phyloP scores from a whole-genome alignment of 1,140 invertebrate genomes.

The Pygmarrhopalites habei region DNA sequence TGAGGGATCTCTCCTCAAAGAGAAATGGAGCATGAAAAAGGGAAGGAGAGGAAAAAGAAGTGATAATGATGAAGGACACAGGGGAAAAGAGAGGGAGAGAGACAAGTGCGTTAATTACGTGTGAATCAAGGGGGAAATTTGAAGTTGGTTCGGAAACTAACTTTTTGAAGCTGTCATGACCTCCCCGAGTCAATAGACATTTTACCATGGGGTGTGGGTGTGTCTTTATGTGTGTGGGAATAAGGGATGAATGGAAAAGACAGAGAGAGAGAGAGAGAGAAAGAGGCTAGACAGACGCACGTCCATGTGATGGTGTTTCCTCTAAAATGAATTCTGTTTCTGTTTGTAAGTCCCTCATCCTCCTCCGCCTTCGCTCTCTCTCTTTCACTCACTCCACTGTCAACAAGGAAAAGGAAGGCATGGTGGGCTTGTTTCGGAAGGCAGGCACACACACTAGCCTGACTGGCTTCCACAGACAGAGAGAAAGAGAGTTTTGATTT shows the following conservation, averaged over 20 bases:
- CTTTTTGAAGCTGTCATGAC: neutral
- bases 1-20: too few relatives aligned
- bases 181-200: neutral
- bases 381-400: too few relatives aligned
- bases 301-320: too few relatives aligned
- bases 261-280: neutral
- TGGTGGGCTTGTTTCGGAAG: too few relatives aligned
- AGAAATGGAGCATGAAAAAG: slow-evolving; percentile 12
- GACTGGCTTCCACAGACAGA: too few relatives aligned
- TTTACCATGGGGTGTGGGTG: neutral
- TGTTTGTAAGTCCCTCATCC: too few relatives aligned
- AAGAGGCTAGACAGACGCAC: neutral
- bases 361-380: too few relatives aligned
- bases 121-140: slow-evolving; percentile 26
- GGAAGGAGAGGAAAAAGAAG: slow-evolving; percentile 23
- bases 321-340: too few relatives aligned
- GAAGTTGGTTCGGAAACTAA: neutral
- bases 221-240: neutral
- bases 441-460: too few relatives aligned
- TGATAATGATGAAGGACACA: slow-evolving; percentile 26
- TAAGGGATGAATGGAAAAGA: neutral
- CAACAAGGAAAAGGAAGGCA: too few relatives aligned
- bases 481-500: too few relatives aligned
- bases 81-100: slow-evolving; percentile 15
- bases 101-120: slow-evolving; percentile 34